Evolutionary conservation across 2,113 vertebrate genomes (phyloP).

Genomic region (Theropithecus gelada): DNA sequence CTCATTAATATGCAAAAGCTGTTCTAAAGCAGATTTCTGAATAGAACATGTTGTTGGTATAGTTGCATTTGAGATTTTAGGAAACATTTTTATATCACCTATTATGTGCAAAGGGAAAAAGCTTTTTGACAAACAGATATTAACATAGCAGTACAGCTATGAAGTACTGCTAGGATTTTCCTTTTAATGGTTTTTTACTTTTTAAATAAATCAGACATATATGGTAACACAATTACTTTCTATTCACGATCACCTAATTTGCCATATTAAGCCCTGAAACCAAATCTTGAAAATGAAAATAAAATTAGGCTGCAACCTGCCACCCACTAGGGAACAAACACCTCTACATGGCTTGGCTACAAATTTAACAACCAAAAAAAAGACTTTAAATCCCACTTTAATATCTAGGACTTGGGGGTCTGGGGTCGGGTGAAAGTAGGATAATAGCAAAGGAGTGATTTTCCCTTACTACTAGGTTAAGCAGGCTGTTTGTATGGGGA

Average conservation of each 20-base stretch:
- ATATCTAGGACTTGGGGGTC: background rate
- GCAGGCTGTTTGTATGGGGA: background rate
- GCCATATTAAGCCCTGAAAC: background rate
- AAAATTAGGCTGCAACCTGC: conserved; percentile 43
- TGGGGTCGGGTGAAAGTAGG: background rate
- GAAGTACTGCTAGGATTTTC: background rate
- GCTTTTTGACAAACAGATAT: background rate
- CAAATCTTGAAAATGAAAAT: conserved; percentile 54
- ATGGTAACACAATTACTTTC: background rate
- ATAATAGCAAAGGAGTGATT: background rate
- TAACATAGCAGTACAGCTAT: background rate
- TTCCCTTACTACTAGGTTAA: background rate
- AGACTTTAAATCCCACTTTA: conserved; percentile 33
- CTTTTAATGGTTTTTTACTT: background rate
- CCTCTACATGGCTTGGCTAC: background rate
- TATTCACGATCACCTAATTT: conserved; percentile 8
- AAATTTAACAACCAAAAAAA: background rate
- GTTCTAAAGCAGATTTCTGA: background rate
- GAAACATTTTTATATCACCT: background rate
- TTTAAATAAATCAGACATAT: conserved; percentile 39
- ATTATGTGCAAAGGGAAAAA: background rate
- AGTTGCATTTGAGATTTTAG: background rate
- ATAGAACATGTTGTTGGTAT: background rate
- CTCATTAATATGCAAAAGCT: background rate
- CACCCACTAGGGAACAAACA: background rate